Base-by-base conservation (phyloP, 2,888 invertebrate species). In the Cabera pusaria region DNA sequence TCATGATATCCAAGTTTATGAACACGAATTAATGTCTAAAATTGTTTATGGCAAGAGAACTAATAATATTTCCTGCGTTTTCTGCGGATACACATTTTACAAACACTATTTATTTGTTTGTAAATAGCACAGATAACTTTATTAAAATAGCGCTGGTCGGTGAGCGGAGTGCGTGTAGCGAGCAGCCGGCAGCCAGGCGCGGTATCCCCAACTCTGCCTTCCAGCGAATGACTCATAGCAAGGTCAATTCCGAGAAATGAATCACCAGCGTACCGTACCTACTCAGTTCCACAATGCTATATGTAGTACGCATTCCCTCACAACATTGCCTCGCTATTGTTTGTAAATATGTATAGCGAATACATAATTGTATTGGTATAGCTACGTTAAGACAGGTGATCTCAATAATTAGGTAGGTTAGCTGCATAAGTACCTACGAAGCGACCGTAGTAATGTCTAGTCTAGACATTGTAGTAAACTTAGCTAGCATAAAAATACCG, bases 181-280 rank as follows among this genome's bases (percentile, higher is more conserved):
- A 78, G 76, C 84, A 74, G 73, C 87, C 87, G 86, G 83, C 85
- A 85, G 86, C 84, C 87, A 86, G 81, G 86, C 86, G 87, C 89
- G 89, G 88, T 88, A 89, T 90, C 88, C 89, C 89, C 89, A 74
- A 86, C 87, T 87, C 86, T 88, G 88, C 87, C 86, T 86, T 83
- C 84, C 82, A 85, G 64, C 86, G 88, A 89, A 86, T 90, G 89
- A 90, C 89, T 90, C 89, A 90, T 88, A 80, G 87, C 89, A 88
- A 90, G 89, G 89, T 89, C 89, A 89, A 89, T 89, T 89, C 89
- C 86, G 88, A 90, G 87, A 87, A 87, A 87, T 89, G 89, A 90
- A 87, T 89, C 89, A 89, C 86, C 85, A 80, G 70, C 71, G 71
- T 73, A 75, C 75, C 71, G 71, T 73, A 75, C 75, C 80, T 83